Conservation (phyloP, 2,888 invertebrate species). For the Aquatica leii region DNA sequence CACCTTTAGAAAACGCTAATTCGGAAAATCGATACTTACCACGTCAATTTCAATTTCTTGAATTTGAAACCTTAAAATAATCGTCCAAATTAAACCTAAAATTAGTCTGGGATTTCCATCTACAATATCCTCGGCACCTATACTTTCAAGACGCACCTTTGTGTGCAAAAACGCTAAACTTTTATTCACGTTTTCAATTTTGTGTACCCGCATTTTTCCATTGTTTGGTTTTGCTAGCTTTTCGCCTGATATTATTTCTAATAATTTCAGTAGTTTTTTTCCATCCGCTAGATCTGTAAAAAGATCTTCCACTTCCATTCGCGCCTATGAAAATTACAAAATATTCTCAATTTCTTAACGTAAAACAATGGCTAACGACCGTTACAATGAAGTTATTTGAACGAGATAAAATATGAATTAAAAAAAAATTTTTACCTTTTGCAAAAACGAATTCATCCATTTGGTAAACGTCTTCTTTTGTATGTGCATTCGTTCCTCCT, state of each 20-base stretch:
- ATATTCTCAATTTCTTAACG: not conserved
- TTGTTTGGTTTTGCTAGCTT: constrained; percentile 96
- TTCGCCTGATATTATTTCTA: constrained; percentile 99
- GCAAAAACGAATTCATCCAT: constrained; percentile 98
- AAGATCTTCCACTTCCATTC: constrained; percentile 97
- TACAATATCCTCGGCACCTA: constrained; percentile 98
- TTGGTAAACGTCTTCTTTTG: constrained; percentile 99
- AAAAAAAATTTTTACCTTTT: no score
- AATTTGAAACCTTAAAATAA: constrained; percentile 98
- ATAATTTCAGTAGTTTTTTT: constrained; percentile 86
- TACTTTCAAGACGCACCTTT: constrained; percentile 96
- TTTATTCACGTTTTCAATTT: constrained; percentile 99
- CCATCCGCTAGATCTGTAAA: constrained; percentile 97
- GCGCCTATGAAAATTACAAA: constrained; percentile 71
- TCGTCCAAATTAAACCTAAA: constrained; percentile 98
- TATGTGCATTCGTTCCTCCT: constrained; percentile 96
- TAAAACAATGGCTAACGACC: not conserved
- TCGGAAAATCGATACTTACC: constrained; percentile 66
- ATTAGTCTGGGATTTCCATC: constrained; percentile 97
- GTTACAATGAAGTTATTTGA: no score
- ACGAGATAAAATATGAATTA: constrained; percentile 1
- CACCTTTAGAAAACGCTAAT: no score
- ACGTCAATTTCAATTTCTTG: constrained; percentile 98
- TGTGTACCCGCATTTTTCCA: constrained; percentile 96
- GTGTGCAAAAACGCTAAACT: constrained; percentile 95